A percentile compares a stretch with the other conserved stretches of the same genome.
Evolutionary conservation across 2,888 invertebrate genomes (phyloP).

Genomic region (Branchellion lobata): DNA sequence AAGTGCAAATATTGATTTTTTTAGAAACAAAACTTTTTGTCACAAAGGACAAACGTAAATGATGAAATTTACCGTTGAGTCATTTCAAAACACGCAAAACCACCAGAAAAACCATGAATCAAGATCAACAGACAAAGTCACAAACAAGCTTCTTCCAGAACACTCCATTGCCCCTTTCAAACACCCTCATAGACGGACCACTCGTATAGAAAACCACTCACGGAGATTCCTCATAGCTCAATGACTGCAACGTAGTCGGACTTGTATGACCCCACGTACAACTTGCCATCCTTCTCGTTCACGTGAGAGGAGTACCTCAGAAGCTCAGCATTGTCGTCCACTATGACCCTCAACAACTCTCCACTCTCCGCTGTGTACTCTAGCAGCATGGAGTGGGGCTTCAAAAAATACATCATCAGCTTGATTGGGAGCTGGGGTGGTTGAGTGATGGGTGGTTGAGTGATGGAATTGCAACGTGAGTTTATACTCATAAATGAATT

Average conservation of each 20-base stretch:
- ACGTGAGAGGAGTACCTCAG: slow-evolving; percentile 57
- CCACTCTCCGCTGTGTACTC: slow-evolving; percentile 49
- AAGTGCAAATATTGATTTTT: no score
- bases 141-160: no score
- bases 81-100: no score
- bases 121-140: no score
- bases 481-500: background rate
- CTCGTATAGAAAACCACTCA: no score
- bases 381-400: slow-evolving; percentile 42
- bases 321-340: slow-evolving; percentile 42
- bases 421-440: slow-evolving; percentile 13
- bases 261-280: slow-evolving; percentile 61
- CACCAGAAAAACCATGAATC: no score
- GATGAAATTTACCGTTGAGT: no score
- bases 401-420: background rate
- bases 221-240: slow-evolving; percentile 26
- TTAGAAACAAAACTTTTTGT: no score
- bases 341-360: slow-evolving; percentile 47
- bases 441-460: background rate
- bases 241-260: slow-evolving; percentile 53
- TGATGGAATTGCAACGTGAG: no score
- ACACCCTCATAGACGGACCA: no score
- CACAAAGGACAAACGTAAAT: no score
- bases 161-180: no score
- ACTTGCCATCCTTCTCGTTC: slow-evolving; percentile 57